Conservation (phyloP, 2,888 invertebrate species). For the Plagodis pulveraria region DNA sequence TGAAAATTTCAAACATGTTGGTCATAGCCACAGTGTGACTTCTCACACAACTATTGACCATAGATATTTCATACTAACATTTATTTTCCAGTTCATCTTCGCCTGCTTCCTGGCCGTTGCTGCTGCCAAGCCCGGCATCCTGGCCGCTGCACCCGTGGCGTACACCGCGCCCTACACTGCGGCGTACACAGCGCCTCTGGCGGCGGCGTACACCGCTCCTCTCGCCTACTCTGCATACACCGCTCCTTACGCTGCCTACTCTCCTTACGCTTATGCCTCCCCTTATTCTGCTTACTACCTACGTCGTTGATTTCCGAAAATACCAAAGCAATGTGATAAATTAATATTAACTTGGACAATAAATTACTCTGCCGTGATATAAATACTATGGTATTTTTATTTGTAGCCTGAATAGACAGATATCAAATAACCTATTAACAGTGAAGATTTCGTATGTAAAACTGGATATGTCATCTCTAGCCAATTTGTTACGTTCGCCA, state of each 20-base stretch:
- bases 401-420: no score
- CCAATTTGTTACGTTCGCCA: no score
- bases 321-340: constrained; percentile 11
- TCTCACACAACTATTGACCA: no score
- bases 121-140: constrained; percentile 24
- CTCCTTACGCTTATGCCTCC: constrained; percentile 51
- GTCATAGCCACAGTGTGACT: no score
- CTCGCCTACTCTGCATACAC: constrained; percentile 51
- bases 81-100: constrained; percentile 59
- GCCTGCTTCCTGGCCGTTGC: constrained; percentile 66
- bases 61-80: constrained; percentile 6
- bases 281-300: constrained; percentile 54
- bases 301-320: constrained; percentile 39
- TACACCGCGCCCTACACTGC: constrained; percentile 43
- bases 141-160: constrained; percentile 47
- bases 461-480: no score
- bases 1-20: no score
- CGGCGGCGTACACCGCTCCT: constrained; percentile 51
- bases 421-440: no score
- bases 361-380: constrained; percentile 15
- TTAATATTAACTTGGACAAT: constrained; percentile 5
- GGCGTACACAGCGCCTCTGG: constrained; percentile 48
- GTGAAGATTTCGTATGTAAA: no score
- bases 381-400: no score
- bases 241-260: constrained; percentile 56